Base-by-base conservation (phyloP, 1,140 invertebrate genomes). In the Gonatopus flavifemur region DNA sequence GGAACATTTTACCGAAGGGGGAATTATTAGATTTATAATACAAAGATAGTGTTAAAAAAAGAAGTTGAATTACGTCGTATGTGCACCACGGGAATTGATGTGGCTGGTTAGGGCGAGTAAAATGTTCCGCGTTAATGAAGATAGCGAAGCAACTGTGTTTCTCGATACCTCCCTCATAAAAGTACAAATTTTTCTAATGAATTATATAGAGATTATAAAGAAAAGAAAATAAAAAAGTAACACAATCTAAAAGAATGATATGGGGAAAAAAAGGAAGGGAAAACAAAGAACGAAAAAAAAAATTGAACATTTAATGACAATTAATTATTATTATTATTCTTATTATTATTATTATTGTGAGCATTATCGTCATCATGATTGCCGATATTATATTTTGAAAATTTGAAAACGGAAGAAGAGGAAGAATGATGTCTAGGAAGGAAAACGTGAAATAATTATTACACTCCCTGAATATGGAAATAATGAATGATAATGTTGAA, bases 151-250 rank as follows among this genome's bases (percentile, higher is more conserved):
- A 61, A 64, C 66, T 62, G 65, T 65, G 68, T 74, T 67, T 62
- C 68, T 74, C 62, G 66, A 70, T 76, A 73, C 71, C 73, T 72
- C 73, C 71, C 70, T 61, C 55, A 71, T 73, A 70, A 76, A 66
- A 78, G 76, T 78, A 78, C 76, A 78, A 78, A 77, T 77, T 69
- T 75, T 74, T 71, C 59, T 72, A 71, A 76, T 70, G 62, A 69
- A 69, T 64, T 74, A 71, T 74, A 76, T 71, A 58, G 62, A 74
- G 67, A 55, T 48, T 61, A 60, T 66, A 58, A 56, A 56, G 21
- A 42, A 43, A 52, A 36, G 28, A 30, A 36, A 50, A 31, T 44
- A 33, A 33, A 38, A 31, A 30, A 32, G 9, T 22, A n/a, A 44
- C 3, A 16, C n/a, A 25, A n/a, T n/a, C n/a, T n/a, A 18, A 19